Percentiles rank a stretch among this genome's conserved stretches.
These are phyloP conservation scores for Hedychridium roseum DNA, from an alignment of 2,888 invertebrate genomes.

Conservation along the genomic window DNA sequence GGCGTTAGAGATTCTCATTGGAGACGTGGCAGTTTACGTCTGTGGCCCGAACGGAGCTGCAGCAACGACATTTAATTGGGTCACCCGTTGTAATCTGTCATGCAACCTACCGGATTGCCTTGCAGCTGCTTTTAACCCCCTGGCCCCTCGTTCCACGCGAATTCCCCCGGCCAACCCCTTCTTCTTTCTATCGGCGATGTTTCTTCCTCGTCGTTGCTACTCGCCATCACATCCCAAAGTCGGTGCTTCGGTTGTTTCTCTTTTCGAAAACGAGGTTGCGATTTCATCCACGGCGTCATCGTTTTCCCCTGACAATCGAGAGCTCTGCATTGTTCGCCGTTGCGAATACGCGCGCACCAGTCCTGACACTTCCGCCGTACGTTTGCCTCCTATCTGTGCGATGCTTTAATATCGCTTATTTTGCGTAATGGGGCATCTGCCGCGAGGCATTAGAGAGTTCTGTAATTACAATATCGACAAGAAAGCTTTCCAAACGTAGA, in stretches of 20 bases:
- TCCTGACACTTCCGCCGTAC: too few relatives aligned
- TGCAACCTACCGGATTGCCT: conserved; percentile 39
- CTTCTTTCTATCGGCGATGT: conserved; percentile 21
- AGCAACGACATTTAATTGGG: conserved; percentile 48
- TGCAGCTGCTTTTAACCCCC: conserved; percentile 41
- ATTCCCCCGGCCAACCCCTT: conserved; percentile 12
- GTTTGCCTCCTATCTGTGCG: too few relatives aligned
- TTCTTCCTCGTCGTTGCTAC: conserved; percentile 13
- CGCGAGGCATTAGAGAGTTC: too few relatives aligned
- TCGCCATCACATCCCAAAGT: conserved; percentile 26
- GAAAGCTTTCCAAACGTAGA: too few relatives aligned
- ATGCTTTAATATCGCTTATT: too few relatives aligned
- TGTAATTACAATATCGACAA: too few relatives aligned
- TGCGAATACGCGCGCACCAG: too few relatives aligned
- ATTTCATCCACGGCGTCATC: not conserved
- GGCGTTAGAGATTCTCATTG: too few relatives aligned
- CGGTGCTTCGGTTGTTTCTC: conserved; percentile 22
- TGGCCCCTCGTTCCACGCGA: conserved; percentile 17
- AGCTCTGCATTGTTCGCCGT: too few relatives aligned
- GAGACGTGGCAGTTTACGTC: too few relatives aligned
- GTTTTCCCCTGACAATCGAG: too few relatives aligned
- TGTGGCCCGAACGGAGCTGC: conserved; percentile 2
- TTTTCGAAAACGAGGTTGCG: conserved; percentile 20
- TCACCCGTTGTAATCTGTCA: conserved; percentile 55
- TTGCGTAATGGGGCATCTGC: too few relatives aligned